These are phyloP conservation scores for Deroplatys truncata DNA, from an alignment of 2,888 invertebrate genomes.

Conservation along the genomic window DNA sequence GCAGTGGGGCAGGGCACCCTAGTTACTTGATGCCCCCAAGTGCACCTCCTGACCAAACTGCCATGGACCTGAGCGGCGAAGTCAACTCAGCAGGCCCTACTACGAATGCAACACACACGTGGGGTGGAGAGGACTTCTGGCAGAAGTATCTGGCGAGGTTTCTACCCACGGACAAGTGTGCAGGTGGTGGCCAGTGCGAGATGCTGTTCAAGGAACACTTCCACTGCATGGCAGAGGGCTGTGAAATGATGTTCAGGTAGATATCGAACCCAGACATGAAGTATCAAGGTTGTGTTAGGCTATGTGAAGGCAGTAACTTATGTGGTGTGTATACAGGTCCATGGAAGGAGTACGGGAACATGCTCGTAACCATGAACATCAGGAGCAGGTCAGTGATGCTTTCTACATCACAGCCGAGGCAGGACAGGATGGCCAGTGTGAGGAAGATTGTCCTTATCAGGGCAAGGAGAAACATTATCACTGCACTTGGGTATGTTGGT, in stretches of 20 bases:
- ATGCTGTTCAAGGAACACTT: slow-evolving; percentile 76
- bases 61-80: slow-evolving; percentile 42
- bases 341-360: slow-evolving; percentile 75
- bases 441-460: slow-evolving; percentile 63
- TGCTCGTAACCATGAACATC: slow-evolving; percentile 82
- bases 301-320: too few relatives aligned
- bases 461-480: slow-evolving; percentile 81
- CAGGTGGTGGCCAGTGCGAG: slow-evolving; percentile 51
- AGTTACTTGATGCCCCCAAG: background rate
- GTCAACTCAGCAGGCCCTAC: slow-evolving; percentile 1
- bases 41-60: slow-evolving; percentile 28
- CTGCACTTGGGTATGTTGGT: slow-evolving; percentile 73
- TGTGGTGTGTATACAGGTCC: slow-evolving; percentile 39
- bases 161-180: slow-evolving; percentile 41
- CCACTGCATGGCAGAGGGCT: slow-evolving; percentile 77
- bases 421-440: slow-evolving; percentile 49
- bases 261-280: background rate
- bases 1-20: background rate
- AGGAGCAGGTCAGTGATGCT: slow-evolving; percentile 78
- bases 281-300: too few relatives aligned
- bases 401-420: slow-evolving; percentile 63
- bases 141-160: slow-evolving; percentile 53
- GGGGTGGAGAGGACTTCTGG: slow-evolving; percentile 52
- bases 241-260: slow-evolving; percentile 68
- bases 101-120: background rate